A percentile compares a stretch with the other conserved stretches of the same genome.
phyloP scores from a whole-genome alignment of 2,888 invertebrate genomes.

The Fabriciana adippe region DNA sequence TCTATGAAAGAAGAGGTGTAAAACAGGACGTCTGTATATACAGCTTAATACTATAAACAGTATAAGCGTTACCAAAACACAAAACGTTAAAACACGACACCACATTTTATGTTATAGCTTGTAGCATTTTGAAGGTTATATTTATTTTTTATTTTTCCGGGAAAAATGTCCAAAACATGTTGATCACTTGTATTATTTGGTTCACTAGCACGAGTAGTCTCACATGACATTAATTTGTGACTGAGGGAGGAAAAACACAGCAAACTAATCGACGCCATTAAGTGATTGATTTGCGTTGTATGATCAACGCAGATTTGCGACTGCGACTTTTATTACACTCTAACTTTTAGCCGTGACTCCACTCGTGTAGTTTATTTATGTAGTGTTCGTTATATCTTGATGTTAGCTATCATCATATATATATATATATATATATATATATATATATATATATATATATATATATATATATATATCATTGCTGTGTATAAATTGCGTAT shows the following conservation, averaged over 20 bases:
- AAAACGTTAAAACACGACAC: slow-evolving; percentile 69
- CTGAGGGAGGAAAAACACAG: slow-evolving; percentile 10
- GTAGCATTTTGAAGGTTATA: slow-evolving; percentile 1
- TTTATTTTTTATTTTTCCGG: background rate
- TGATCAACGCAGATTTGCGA: background rate
- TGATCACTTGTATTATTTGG: background rate
- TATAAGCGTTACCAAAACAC: slow-evolving; percentile 62
- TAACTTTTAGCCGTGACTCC: no score
- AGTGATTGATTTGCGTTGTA: slow-evolving; percentile 1
- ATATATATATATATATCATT: no score
- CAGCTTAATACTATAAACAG: slow-evolving; percentile 64
- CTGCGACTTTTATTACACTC: background rate
- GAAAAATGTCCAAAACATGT: background rate
- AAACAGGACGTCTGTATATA: slow-evolving; percentile 63
- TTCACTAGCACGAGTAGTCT: background rate
- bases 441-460: no score
- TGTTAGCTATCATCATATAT: no score
- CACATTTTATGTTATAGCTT: slow-evolving; percentile 55
- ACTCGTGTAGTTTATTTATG: no score
- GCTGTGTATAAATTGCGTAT: no score
- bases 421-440: no score
- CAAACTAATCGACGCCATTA: slow-evolving; percentile 7
- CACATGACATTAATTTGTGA: slow-evolving; percentile 3
- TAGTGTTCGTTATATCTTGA: no score
- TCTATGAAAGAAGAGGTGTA: slow-evolving; percentile 62